Base-by-base conservation (phyloP, 2,888 invertebrate genomes). In the Coronaproctus castanopsis region DNA sequence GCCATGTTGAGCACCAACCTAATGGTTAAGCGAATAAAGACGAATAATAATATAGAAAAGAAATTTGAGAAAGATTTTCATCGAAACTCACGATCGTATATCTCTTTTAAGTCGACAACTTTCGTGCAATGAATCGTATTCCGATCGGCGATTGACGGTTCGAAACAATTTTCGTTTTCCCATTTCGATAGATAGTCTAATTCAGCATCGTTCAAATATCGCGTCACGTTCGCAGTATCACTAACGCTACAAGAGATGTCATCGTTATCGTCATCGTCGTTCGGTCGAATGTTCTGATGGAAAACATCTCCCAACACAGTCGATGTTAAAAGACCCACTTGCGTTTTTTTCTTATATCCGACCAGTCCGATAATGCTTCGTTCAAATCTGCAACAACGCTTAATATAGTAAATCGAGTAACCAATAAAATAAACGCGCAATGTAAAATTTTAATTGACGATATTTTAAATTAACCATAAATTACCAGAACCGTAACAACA, bases 331-430 rank as follows among this genome's bases (percentile, higher is more conserved):
- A 59, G 10, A 8, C 52, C 55, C 2, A 55, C 51, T n/a, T 22
- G 50, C 48, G 55, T 36, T 18, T 55, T 55, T 21, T 21, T 23
- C 18, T 59, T 55, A 52, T 55, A 59, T 18, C 52, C 14, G 20
- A 56, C n/a, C n/a, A 59, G 21, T 14, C 59, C 59, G 19, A 59
- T 56, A 2, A 56, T 19, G 23, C 48, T 52, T 14, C 21, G 54
- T 19, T 20, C 18, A 52, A 59, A 59, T 24, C 59, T 59, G 22
- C 23, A 36, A 36, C 5, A 36, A 36, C 5, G 14, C 14, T 8
- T 36, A 36, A 36, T 36, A 36, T 8, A 36, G 5, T 36, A 36
- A 36, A 36, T 36, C 8, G 36, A 36, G 14, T 36, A 36, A 36
- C 36, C 36, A 36, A 14, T 8, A 36, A n/a, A n/a, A n/a, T n/a